A percentile compares a stretch with the other conserved stretches of the same genome.
Conservation (phyloP, 2,888 invertebrate species). For the Pheosia tremula region DNA sequence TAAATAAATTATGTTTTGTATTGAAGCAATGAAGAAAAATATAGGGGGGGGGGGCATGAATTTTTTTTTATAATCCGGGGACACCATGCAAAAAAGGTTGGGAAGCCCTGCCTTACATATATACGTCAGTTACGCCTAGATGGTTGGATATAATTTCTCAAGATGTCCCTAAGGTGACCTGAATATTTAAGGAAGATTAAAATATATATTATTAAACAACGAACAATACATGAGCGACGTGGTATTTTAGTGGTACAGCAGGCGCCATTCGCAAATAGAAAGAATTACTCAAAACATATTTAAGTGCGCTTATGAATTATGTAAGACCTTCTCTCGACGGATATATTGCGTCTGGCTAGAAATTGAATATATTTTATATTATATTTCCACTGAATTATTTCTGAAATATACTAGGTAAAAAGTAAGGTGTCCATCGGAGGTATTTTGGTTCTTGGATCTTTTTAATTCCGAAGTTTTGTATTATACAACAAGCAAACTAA, state of each 20-base stretch:
- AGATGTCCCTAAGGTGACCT: too few species aligned
- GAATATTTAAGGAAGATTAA: too few species aligned
- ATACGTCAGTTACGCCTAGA: too few species aligned
- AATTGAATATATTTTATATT: background rate
- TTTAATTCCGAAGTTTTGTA: constrained; percentile 46
- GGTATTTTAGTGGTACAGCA: background rate
- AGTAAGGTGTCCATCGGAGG: background rate
- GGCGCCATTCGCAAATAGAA: background rate
- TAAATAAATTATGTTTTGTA: too few species aligned
- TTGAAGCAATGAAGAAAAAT: too few species aligned
- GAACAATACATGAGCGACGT: background rate
- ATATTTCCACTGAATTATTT: constrained; percentile 6
- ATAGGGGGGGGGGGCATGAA: too few species aligned
- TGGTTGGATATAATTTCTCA: too few species aligned
- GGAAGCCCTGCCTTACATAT: too few species aligned
- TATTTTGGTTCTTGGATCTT: constrained; percentile 44
- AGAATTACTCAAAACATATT: background rate
- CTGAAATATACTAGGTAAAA: background rate
- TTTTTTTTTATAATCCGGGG: too few species aligned
- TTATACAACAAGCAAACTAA: constrained; percentile 16
- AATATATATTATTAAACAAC: background rate
- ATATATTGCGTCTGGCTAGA: background rate
- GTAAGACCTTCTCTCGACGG: background rate
- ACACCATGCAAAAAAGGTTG: too few species aligned
- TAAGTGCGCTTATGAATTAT: constrained; percentile 1